Conservation (phyloP, 1,140 invertebrate genomes). For the Drosophila sechellia region DNA sequence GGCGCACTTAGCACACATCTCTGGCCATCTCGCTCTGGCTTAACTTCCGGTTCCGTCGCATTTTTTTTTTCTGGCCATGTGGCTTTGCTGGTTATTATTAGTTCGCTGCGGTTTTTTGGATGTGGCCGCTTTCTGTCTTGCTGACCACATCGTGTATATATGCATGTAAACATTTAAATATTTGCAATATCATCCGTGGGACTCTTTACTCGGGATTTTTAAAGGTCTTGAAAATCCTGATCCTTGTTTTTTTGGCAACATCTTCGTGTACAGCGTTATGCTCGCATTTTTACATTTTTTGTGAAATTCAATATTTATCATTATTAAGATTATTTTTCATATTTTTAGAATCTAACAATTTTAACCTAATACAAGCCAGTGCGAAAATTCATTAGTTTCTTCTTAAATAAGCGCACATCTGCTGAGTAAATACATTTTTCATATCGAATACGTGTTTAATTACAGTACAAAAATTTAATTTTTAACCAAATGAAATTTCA, state of each 20-base stretch:
- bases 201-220: slow-evolving; percentile 32
- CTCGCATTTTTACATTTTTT: no score
- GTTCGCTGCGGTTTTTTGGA: slow-evolving; percentile 69
- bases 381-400: no score
- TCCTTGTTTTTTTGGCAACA: slow-evolving; percentile 31
- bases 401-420: slow-evolving; percentile 11
- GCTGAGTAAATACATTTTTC: slow-evolving; percentile 3
- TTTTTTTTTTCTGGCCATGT: slow-evolving; percentile 38
- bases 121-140: slow-evolving; percentile 61
- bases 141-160: slow-evolving; percentile 55
- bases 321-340: no score
- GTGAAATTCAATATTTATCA: no score
- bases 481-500: background rate
- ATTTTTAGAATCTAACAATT: no score
- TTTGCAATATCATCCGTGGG: slow-evolving; percentile 49
- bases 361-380: no score
- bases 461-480: background rate
- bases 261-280: background rate
- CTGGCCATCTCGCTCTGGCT: slow-evolving; percentile 7
- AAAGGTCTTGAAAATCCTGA: slow-evolving; percentile 36
- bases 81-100: slow-evolving; percentile 78
- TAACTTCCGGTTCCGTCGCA: slow-evolving; percentile 2
- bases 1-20: slow-evolving; percentile 52
- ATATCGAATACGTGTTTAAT: background rate
- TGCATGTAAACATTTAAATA: slow-evolving; percentile 56